Base-by-base conservation (phyloP, 2,888 invertebrate genomes). In the Zootermopsis nevadensis region DNA sequence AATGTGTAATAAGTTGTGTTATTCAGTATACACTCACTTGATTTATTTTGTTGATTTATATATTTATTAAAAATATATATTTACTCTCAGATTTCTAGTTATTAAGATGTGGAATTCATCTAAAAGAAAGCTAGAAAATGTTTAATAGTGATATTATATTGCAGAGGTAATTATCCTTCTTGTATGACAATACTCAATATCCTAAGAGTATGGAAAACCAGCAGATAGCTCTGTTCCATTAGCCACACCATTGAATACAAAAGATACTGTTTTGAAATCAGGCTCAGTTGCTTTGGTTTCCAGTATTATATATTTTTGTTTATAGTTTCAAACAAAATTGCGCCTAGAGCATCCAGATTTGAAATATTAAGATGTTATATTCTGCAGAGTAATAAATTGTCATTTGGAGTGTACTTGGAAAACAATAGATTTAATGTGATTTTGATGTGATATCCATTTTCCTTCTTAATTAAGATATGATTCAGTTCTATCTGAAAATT, bases 91-190 rank as follows among this genome's bases (percentile, higher is more conserved):
- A 24, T 31, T 31, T 79, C 79, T 79, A 79, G 79, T 79, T 66
- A 79, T 31, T 33, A 66, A 48, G 83, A 81, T 83, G 83, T 83
- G 81, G 76, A 83, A 88, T 89, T 89, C 89, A 88, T 88, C 86
- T 87, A 84, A 84, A 84, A 84, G 83, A 84, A 79, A 76, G 24
- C 27, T 35, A 76, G 30, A 35, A 31, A 24, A 35, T 79, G 38
- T 60, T 31, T 60, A 74, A 74, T 60, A 79, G 48, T 79, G 79
- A 79, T 79, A 79, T 79, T 79, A 79, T 31, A n/a, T 30, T 60
- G 79, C 79, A 79, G 31, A 55, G 66, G 60, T 55, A 55, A 31
- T 24, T 4, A n/a, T 27, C 53, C 33, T 31, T 33, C 35, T 24
- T 79, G 79, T 66, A 79, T 60, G 79, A 79, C 79, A 79, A 79